Evolutionary conservation across 2,113 vertebrate species (phyloP), one percentile per base, ranked within the genome.

Genomic region (Paedocypris sp.): DNA sequence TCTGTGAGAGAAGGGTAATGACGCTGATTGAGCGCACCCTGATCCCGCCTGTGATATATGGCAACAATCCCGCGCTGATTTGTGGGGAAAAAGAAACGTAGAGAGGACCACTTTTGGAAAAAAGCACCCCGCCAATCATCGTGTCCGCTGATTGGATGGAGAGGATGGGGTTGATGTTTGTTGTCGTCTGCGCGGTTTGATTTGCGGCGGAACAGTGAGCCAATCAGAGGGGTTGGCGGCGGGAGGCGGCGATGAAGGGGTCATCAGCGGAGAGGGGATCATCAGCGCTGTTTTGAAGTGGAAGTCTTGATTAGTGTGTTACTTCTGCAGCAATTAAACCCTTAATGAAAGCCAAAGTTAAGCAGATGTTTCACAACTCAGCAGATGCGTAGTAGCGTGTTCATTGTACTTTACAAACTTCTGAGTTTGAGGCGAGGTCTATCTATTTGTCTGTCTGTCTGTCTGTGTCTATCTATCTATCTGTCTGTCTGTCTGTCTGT

Each of bases 21-120:
- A 65, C 18, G 51, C 51, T 72, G 62, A 65, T 62, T 72, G 62
- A 72, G 28, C 9, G 20, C 18, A 57, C 54, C 62, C 62, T 52
- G 23, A 28, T 41, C 50, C 29, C 18, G 36, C 25, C 19, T 54
- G 28, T 68, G 70, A 72, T 72, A 64, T 68, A 72, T 29, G 18
- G 53, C 54, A 68, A 58, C 64, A 39, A 64, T 66, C 15, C 25
- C 12, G 11, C 16, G 28, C 38, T 38, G 45, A 26, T 12, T 56
- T 33, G 9, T 33, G 45, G 18, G 38, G 50, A 31, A 64, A n/a
- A n/a, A n/a, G n/a, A n/a, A n/a, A n/a, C n/a, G n/a, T 49, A 32
- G 38, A 57, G 6, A 18, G 15, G 41, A 32, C n/a, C 32, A 47
- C 49, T 31, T n/a, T 26, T n/a, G 64, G 41, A 32, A 46, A 29